Conservation (phyloP, 2,797 vertebrate species). For the Macroramphosus scolopax region DNA sequence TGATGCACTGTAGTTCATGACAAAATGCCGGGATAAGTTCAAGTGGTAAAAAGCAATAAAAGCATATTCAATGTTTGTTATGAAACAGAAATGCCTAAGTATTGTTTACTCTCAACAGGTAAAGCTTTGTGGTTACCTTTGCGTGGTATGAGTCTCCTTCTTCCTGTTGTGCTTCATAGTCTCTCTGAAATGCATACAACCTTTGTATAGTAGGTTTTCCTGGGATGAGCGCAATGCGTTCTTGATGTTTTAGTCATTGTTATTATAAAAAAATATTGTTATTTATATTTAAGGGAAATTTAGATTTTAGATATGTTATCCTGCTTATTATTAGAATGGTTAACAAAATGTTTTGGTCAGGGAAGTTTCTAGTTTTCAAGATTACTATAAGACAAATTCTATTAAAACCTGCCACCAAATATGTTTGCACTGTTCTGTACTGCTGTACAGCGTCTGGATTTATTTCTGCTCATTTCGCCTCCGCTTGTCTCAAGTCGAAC, state of each 20-base stretch:
- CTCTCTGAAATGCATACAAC: conserved; percentile 48
- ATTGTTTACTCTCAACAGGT: conserved; percentile 64
- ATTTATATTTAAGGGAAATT: conserved; percentile 86
- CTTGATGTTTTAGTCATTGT: conserved; percentile 67
- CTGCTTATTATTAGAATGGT: conserved; percentile 77
- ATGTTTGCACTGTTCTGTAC: conserved; percentile 81
- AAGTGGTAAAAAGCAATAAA: conserved; percentile 73
- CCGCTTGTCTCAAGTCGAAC: conserved; percentile 42
- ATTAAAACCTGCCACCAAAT: conserved; percentile 82
- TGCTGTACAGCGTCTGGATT: conserved; percentile 74
- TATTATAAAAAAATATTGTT: conserved; percentile 72
- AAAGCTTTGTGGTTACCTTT: too few relatives aligned
- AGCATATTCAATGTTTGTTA: conserved; percentile 46
- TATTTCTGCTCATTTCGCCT: conserved; percentile 60
- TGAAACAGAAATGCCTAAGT: conserved; percentile 51
- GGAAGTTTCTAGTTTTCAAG: conserved; percentile 74
- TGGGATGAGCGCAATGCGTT: conserved; percentile 67
- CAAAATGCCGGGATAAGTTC: conserved; percentile 51
- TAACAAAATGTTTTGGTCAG: conserved; percentile 74
- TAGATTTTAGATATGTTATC: conserved; percentile 78
- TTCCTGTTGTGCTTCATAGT: conserved; percentile 57
- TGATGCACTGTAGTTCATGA: conserved; percentile 59
- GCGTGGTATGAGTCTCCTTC: conserved; percentile 55
- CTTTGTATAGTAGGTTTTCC: conserved; percentile 70
- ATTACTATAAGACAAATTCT: conserved; percentile 72